Evolutionary conservation across 2,113 vertebrate species (phyloP).

Genomic region (Anhinga rufa): DNA sequence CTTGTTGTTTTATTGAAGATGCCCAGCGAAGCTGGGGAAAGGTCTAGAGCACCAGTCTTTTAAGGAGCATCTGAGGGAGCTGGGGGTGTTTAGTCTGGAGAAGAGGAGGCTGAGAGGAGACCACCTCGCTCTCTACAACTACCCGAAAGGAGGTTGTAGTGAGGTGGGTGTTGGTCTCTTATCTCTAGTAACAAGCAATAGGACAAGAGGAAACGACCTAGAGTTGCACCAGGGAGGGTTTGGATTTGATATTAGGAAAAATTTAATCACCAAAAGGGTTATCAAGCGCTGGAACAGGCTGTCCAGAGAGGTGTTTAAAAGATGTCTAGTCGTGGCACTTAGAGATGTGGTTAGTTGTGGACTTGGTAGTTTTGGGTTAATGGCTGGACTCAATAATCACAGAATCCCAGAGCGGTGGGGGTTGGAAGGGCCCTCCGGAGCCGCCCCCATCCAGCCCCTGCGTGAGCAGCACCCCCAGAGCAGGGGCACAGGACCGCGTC

Average conservation of each 20-base stretch:
- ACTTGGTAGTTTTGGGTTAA: not conserved
- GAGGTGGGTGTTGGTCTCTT: not conserved
- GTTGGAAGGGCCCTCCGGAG: too few species aligned
- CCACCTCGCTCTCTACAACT: fast-evolving
- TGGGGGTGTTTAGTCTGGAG: not conserved
- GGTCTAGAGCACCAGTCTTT: not conserved
- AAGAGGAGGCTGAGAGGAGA: not conserved
- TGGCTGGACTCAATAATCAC: too few species aligned
- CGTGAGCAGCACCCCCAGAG: too few species aligned
- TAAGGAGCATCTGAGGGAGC: not conserved
- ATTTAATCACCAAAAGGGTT: not conserved
- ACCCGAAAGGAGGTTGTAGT: fast-evolving
- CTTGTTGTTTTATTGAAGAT: not conserved
- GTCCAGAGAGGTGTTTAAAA: not conserved
- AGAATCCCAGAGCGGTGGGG: too few species aligned
- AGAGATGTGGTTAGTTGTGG: not conserved
- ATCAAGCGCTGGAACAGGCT: not conserved
- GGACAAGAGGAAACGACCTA: fast-evolving
- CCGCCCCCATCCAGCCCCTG: too few species aligned
- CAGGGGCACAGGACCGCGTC: too few species aligned
- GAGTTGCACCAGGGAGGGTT: not conserved
- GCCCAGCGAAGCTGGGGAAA: not conserved
- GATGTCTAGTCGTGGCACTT: fast-evolving
- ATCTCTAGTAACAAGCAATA: fast-evolving
- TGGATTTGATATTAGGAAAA: not conserved